phyloP scores from a whole-genome alignment of 1,140 invertebrate genomes.

The Macrocentrus cingulum region DNA sequence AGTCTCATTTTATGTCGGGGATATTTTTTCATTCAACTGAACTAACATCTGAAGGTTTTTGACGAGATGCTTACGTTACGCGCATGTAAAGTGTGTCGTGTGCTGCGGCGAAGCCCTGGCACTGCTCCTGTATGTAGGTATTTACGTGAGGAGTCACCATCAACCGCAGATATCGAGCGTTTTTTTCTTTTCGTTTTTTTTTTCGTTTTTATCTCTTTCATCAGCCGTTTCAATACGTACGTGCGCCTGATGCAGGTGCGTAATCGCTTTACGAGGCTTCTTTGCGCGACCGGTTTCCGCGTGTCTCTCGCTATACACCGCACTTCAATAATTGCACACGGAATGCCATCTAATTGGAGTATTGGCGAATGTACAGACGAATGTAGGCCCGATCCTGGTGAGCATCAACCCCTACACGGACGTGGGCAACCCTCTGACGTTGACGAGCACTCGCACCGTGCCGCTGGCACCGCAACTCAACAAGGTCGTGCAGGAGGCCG shows the following conservation, averaged over 20 bases:
- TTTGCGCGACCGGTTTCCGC: background rate
- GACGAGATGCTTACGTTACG: conserved; percentile 14
- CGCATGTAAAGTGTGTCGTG: conserved; percentile 12
- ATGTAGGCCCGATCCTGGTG: conserved; percentile 87
- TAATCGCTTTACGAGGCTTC: conserved; percentile 22
- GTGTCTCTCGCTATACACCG: background rate
- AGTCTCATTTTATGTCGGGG: background rate
- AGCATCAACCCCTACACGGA: conserved; percentile 88
- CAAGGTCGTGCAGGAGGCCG: conserved; percentile 86
- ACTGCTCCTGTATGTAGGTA: background rate
- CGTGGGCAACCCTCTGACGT: conserved; percentile 82
- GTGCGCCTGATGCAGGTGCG: conserved; percentile 25
- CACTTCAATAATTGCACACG: background rate
- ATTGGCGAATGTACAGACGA: conserved; percentile 67
- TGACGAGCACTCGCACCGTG: conserved; percentile 78
- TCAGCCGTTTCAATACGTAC: conserved; percentile 20
- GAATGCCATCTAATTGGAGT: too few relatives aligned
- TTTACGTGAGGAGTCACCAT: background rate
- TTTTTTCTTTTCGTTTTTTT: conserved; percentile 24
- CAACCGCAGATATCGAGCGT: conserved; percentile 9
- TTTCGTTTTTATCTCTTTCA: conserved; percentile 2
- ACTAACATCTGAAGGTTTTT: conserved; percentile 1
- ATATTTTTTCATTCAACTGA: background rate
- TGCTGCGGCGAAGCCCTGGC: background rate
- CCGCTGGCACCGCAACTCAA: conserved; percentile 74